Evolutionary conservation across 1,140 invertebrate genomes (phyloP), one percentile per base, ranked within the genome.

Genomic region (Plodia interpunctella): DNA sequence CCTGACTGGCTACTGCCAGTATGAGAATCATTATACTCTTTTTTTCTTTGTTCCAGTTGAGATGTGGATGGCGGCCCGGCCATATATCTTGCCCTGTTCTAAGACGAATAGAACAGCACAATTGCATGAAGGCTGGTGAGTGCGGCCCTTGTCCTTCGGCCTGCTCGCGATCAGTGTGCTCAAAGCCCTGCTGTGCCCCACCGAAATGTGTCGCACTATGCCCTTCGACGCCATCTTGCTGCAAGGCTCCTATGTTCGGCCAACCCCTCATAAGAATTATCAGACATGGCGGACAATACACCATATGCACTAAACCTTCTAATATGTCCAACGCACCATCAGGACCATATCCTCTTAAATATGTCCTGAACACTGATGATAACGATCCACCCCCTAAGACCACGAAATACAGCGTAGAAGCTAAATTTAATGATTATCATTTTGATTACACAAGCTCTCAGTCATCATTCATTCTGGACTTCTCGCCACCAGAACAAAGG

Each of bases 391-490:
- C 57, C 2, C 28, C 30, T 2, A 4, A 11, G 1, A 55, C 54
- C 5, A 72, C 62, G 0, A 87, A 83, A 66, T 87, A 66, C 58
- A 86, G 81, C 44, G 75, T 89, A 6, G 84, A 89, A 67, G 86
- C 81, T 2, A 89, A 89, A 53, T 87, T 77, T 52, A 89, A 89
- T 25, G 79, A 87, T 49, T 83, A 87, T 50, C 74, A 81, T 21
- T 89, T 87, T 53, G 86, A 89, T 49, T 87, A 87, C 55, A 89
- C 82, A 3, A 83, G 81, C 60, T 87, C 86, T 5, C 72, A 86
- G 49, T 65, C 80, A 0, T 89, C 84, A 17, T 89, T 87, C 50
- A 76, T 89, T 5, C 51, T 87, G 28, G 84, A 89, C 55, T 89
- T 89, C 58, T 73, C 80, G 5, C 87, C 87, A 15, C 87, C 87